A percentile compares a stretch with the other conserved stretches of the same genome.
Conservation (phyloP, 1,140 invertebrate species). For the Drosophila cardini region DNA sequence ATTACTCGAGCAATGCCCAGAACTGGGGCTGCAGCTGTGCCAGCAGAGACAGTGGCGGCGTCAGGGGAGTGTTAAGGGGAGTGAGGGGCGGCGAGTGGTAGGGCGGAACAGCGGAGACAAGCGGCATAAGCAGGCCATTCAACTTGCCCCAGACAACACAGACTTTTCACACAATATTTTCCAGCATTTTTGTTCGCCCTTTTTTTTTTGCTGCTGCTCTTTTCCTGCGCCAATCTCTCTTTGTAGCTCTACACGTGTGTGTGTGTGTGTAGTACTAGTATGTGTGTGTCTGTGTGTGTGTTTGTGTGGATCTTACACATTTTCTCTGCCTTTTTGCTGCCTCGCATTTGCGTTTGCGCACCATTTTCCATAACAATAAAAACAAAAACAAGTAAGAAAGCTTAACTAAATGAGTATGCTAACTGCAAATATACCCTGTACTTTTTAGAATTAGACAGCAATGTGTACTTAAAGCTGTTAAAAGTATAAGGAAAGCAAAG, state of each 20-base stretch:
- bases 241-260: conserved; percentile 18
- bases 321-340: conserved; percentile 62
- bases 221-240: conserved; percentile 41
- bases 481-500: background rate
- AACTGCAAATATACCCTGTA: conserved; percentile 2
- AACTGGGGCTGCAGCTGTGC: conserved; percentile 13
- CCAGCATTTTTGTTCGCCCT: conserved; percentile 66
- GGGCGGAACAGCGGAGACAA: too few relatives aligned
- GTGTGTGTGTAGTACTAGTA: background rate
- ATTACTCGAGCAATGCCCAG: conserved; percentile 62
- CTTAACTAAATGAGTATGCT: background rate
- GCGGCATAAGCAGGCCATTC: conserved; percentile 68
- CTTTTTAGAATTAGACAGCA: background rate
- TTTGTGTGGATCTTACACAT: conserved; percentile 24
- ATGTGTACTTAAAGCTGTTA: background rate
- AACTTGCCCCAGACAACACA: conserved; percentile 57
- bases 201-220: conserved; percentile 49
- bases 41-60: background rate
- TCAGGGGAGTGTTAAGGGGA: background rate
- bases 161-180: conserved; percentile 79
- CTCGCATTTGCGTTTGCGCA: conserved; percentile 79
- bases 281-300: conserved; percentile 25
- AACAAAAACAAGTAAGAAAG: conserved; percentile 34
- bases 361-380: conserved; percentile 76
- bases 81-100: too few relatives aligned